Evolutionary conservation across 2,888 invertebrate species (phyloP), one percentile per base, ranked within the genome.

Genomic region (Epistrophella euchroma): DNA sequence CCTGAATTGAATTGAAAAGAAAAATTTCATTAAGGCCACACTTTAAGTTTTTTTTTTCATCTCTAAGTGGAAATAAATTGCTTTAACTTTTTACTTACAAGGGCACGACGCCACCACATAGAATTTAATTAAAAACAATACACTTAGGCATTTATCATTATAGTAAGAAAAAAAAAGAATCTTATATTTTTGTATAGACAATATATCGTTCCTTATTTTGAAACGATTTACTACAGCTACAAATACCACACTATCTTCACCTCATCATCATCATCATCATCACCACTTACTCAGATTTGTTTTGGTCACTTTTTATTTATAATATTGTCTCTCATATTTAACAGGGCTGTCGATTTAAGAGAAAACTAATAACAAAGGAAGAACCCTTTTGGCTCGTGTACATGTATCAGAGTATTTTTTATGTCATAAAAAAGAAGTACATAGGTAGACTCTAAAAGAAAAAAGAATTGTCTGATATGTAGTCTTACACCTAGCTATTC

Each of bases 1-100:
- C 17, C 45, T 17, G 45, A 64, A 64, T 64, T 45, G 43, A 64
- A 64, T 64, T 45, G 43, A 64, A 64, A 64, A 70, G 58, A 58
- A 56, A 56, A 76, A 60, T 32, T 47, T 64, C 45, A 64, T 64
- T 64, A 64, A 32, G 45, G 64, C 64, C 28, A 64, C 17, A 28
- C 45, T 64, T 64, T 45, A 32, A 64, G 62, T 45, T 45, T 17
- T 43, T 50, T 50, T 68, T 35, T 19, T 35, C 22, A 43, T 19
- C 37, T 40, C 22, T 40, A 22, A 37, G 25, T 15, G n/a, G 13
- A 52, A 52, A 70, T 70, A 40, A 70, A 70, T 35, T 52, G 68
- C 52, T 52, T 52, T 52, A 52, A 70, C 25, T 70, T 70, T 37
- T 22, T 37, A 40, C 25, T 37, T 52, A 52, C 68, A 70, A 52